A percentile compares a stretch with the other conserved stretches of the same genome.
Evolutionary conservation across 2,797 vertebrate genomes (phyloP).

Genomic region (Crypturellus tataupa): DNA sequence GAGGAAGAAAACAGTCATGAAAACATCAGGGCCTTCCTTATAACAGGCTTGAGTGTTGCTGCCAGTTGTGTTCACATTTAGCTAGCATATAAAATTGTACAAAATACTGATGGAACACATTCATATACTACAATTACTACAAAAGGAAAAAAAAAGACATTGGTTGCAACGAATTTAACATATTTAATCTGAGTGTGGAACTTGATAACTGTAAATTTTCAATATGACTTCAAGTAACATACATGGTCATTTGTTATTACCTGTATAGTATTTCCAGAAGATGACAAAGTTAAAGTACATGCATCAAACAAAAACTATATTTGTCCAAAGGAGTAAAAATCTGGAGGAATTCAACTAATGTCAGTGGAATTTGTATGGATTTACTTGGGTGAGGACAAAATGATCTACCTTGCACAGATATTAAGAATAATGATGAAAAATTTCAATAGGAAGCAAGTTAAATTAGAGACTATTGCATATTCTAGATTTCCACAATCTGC

Average conservation of each 20-base stretch:
- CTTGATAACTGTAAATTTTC: not conserved
- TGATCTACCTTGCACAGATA: not conserved
- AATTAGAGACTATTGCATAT: not conserved
- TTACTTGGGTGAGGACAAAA: rapidly evolving
- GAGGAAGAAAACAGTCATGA: not conserved
- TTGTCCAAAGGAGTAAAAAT: not conserved
- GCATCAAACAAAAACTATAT: not conserved
- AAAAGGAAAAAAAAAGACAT: no score
- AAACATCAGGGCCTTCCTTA: not conserved
- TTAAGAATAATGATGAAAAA: not conserved
- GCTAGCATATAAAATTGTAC: not conserved
- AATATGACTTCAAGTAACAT: not conserved
- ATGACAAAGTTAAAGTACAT: not conserved
- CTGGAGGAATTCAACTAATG: not conserved
- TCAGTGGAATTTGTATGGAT: not conserved
- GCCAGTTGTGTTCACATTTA: rapidly evolving
- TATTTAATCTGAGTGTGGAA: not conserved
- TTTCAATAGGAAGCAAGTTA: conserved; percentile 37
- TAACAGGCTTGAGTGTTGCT: not conserved
- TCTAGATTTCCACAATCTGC: conserved; percentile 67
- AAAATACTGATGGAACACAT: not conserved
- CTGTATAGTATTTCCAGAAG: not conserved
- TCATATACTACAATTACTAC: not conserved
- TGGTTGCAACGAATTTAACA: not conserved
- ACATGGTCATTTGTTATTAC: not conserved